A percentile compares a stretch with the other conserved stretches of the same genome.
Conservation (phyloP, 2,113 vertebrate species). For the Vombatus ursinus region DNA sequence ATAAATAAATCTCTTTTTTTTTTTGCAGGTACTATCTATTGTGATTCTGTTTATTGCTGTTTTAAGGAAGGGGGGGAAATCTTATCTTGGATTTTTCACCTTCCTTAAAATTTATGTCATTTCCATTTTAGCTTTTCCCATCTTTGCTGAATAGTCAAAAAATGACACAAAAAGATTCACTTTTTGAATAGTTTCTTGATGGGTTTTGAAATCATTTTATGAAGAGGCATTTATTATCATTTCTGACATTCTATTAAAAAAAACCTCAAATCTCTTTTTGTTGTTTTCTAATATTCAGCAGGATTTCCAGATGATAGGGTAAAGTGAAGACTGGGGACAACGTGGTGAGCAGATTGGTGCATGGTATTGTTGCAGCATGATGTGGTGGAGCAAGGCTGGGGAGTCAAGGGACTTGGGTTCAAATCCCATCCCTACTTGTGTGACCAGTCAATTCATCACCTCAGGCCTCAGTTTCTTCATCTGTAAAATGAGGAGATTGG, state of each 20-base stretch:
- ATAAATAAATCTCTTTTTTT: not conserved
- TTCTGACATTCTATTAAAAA: slow-evolving; percentile 19
- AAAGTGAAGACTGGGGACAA: not conserved
- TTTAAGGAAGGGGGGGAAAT: not conserved
- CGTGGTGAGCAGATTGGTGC: not conserved
- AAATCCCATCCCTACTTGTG: not conserved
- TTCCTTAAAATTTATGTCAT: not conserved
- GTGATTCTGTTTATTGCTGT: slow-evolving; percentile 8
- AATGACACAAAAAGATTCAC: slow-evolving; percentile 20
- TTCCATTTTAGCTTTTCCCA: not conserved
- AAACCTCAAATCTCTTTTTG: not conserved
- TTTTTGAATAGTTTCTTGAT: slow-evolving; percentile 31
- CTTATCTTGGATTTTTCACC: not conserved
- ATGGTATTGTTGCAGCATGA: not conserved
- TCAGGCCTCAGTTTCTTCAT: not conserved
- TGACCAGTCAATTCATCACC: not conserved
- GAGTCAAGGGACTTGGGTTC: not conserved
- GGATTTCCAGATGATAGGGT: not conserved
- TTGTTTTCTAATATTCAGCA: not conserved
- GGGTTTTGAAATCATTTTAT: slow-evolving; percentile 32
- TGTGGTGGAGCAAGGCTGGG: not conserved
- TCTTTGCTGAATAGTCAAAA: slow-evolving; percentile 32
- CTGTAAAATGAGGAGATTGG: not conserved
- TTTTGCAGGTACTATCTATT: slow-evolving; percentile 28
- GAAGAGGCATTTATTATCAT: slow-evolving; percentile 23